A percentile compares a stretch with the other conserved stretches of the same genome.
phyloP scores from a whole-genome alignment of 2,113 vertebrate species.

The Podarcis cretensis region DNA sequence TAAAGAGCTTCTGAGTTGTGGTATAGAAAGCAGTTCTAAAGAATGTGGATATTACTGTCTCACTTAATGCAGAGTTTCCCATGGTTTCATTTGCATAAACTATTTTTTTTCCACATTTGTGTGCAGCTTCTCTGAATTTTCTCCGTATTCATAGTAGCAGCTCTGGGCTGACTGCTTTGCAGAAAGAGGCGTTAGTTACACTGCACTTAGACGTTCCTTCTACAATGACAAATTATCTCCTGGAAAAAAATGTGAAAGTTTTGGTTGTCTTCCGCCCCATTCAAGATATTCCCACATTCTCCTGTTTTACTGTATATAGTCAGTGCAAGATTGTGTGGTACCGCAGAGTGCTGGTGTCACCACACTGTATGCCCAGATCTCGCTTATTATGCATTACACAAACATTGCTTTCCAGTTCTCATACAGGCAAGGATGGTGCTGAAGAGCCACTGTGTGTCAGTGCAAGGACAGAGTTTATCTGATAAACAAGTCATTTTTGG shows the following conservation, averaged over 20 bases:
- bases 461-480: slow-evolving; percentile 82
- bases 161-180: background rate
- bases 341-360: slow-evolving; percentile 44
- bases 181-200: background rate
- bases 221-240: slow-evolving; percentile 27
- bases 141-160: background rate
- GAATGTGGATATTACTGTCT: background rate
- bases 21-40: background rate
- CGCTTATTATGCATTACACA: slow-evolving; percentile 63
- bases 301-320: slow-evolving; percentile 12
- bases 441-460: slow-evolving; percentile 78
- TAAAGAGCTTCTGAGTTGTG: background rate
- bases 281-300: background rate
- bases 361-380: slow-evolving; percentile 50
- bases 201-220: slow-evolving; percentile 2
- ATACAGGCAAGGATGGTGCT: slow-evolving; percentile 71
- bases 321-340: background rate
- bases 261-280: background rate
- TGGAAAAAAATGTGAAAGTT: slow-evolving; percentile 27
- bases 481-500: slow-evolving; percentile 85
- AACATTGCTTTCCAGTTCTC: slow-evolving; percentile 67
- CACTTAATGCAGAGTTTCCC: background rate
- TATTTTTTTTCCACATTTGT: background rate
- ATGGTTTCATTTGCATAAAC: background rate
- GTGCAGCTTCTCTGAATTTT: background rate